These are phyloP conservation scores for Buphagus erythrorhynchus DNA, from an alignment of 2,797 vertebrate species.

Conservation along the genomic window DNA sequence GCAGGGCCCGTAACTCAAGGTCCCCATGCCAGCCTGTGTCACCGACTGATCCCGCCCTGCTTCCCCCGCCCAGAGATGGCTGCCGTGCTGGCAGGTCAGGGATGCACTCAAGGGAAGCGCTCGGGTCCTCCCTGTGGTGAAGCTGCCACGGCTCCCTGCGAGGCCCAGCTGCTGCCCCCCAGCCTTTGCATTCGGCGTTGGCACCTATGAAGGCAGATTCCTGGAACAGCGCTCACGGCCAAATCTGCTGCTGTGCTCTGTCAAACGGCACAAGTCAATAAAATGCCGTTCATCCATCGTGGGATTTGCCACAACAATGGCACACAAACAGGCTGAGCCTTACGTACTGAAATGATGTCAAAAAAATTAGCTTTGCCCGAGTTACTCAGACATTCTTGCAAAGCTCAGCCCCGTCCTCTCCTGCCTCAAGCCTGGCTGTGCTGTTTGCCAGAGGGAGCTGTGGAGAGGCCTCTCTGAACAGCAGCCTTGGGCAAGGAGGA, in stretches of 20 bases:
- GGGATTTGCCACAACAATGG: background rate
- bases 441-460: background rate
- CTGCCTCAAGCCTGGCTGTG: background rate
- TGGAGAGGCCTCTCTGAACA: background rate
- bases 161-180: background rate
- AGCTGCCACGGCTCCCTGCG: background rate
- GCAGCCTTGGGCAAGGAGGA: background rate
- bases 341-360: background rate
- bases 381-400: background rate
- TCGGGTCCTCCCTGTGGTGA: background rate
- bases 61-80: background rate
- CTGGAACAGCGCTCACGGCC: background rate
- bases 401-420: background rate
- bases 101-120: background rate
- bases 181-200: background rate
- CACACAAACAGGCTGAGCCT: background rate
- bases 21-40: rapidly evolving
- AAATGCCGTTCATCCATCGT: background rate
- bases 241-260: background rate
- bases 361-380: background rate
- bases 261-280: background rate
- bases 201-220: background rate
- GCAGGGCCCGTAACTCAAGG: rapidly evolving
- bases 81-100: background rate
- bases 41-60: background rate